Evolutionary conservation across 2,797 vertebrate species (phyloP).

Genomic region (Scarus forsteni): DNA sequence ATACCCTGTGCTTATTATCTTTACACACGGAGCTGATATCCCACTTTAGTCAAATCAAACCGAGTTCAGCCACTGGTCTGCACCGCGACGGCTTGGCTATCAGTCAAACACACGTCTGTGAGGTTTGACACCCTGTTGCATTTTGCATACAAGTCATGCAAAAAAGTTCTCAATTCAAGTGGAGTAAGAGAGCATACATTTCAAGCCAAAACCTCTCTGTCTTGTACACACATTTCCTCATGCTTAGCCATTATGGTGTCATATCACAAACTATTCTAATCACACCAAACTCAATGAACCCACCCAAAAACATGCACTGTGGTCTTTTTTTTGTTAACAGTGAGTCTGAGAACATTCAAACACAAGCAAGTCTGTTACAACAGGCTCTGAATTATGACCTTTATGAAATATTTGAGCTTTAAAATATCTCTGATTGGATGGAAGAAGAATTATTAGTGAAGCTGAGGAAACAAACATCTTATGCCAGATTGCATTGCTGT

Average conservation of each 20-base stretch:
- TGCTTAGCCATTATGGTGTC: neutral
- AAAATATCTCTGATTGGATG: neutral
- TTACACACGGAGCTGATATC: slow-evolving; percentile 40
- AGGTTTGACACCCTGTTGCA: slow-evolving; percentile 16
- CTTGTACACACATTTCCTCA: neutral
- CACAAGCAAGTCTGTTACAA: neutral
- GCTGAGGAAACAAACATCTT: neutral
- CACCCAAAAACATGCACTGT: slow-evolving; percentile 14
- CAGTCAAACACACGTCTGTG: slow-evolving; percentile 35
- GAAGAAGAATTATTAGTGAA: neutral
- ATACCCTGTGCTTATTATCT: slow-evolving; percentile 51
- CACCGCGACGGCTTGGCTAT: slow-evolving; percentile 27
- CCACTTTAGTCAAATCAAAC: slow-evolving; percentile 61
- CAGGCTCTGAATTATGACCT: neutral
- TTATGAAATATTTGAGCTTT: neutral
- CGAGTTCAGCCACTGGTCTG: slow-evolving; percentile 15
- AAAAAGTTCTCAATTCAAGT: slow-evolving; percentile 1
- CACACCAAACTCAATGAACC: slow-evolving; percentile 12
- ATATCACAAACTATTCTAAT: neutral
- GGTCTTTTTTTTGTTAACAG: neutral
- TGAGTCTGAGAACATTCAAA: neutral
- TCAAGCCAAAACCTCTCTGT: neutral
- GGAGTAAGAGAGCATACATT: neutral
- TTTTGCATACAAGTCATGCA: slow-evolving; percentile 41
- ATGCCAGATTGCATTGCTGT: no score